Evolutionary conservation across 2,797 vertebrate species (phyloP).

Genomic region (Sebastes jordani): DNA sequence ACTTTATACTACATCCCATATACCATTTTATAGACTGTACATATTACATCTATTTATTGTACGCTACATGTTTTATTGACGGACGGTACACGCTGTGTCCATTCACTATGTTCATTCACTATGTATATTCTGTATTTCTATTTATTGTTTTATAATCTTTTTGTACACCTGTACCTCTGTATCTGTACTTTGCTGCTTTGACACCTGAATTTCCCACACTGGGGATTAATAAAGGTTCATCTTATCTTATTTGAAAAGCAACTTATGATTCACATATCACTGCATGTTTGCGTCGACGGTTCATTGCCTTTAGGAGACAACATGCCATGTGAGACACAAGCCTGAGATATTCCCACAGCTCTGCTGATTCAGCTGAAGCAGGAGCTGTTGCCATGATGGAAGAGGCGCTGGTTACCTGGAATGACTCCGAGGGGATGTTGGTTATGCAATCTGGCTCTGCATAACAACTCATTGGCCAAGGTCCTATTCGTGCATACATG

Average conservation of each 20-base stretch:
- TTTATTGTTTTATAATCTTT: too few relatives aligned
- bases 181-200: too few relatives aligned
- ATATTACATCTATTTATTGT: not conserved
- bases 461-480: slow-evolving; percentile 25
- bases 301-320: slow-evolving; percentile 23
- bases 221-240: too few relatives aligned
- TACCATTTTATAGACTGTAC: too few relatives aligned
- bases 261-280: not conserved
- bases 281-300: not conserved
- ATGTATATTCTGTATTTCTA: too few relatives aligned
- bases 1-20: too few relatives aligned
- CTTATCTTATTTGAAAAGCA: not conserved
- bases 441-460: slow-evolving; percentile 43
- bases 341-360: slow-evolving; percentile 34
- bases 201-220: too few relatives aligned
- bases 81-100: too few relatives aligned
- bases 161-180: too few relatives aligned
- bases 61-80: too few relatives aligned
- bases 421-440: slow-evolving; percentile 41
- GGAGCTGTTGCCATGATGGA: slow-evolving; percentile 38
- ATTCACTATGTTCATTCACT: too few relatives aligned
- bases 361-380: slow-evolving; percentile 41
- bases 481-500: not conserved
- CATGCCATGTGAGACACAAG: slow-evolving; percentile 19
- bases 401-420: slow-evolving; percentile 37